Evolutionary conservation across 1,140 invertebrate species (phyloP).

Genomic region (Phenacoccus solenopsis): DNA sequence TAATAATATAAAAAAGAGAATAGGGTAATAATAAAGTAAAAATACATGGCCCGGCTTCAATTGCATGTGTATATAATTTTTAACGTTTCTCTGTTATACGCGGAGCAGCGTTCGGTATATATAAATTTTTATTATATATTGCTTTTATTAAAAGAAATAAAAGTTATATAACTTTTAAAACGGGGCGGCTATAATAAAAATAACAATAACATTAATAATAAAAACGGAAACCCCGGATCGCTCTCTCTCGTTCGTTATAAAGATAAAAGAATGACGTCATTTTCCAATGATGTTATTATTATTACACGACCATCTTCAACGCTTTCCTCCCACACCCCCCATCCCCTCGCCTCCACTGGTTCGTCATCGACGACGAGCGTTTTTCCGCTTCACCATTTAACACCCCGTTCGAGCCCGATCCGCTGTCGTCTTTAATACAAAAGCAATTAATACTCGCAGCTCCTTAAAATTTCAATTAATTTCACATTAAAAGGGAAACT

Average conservation of each 20-base stretch:
- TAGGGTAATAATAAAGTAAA: constrained; percentile 18
- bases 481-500: too few relatives aligned
- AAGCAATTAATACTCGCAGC: background rate
- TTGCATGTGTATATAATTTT: constrained; percentile 18
- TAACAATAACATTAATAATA: constrained; percentile 18
- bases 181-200: constrained; percentile 15
- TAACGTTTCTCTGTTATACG: background rate
- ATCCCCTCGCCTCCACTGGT: constrained; percentile 8
- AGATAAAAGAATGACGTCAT: constrained; percentile 11
- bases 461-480: background rate
- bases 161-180: constrained; percentile 18
- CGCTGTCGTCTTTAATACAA: background rate
- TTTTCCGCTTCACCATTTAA: too few relatives aligned
- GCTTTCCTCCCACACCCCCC: background rate
- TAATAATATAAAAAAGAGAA: constrained; percentile 9
- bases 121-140: constrained; percentile 18
- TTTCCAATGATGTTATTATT: background rate
- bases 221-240: constrained; percentile 8
- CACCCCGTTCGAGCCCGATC: too few relatives aligned
- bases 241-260: background rate
- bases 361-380: background rate
- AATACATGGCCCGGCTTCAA: constrained; percentile 17
- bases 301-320: background rate
- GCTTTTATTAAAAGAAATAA: constrained; percentile 18
- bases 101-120: background rate